Evolutionary conservation across 2,113 vertebrate genomes (phyloP), one percentile per base, ranked within the genome.

Genomic region (Hippocampus comes): DNA sequence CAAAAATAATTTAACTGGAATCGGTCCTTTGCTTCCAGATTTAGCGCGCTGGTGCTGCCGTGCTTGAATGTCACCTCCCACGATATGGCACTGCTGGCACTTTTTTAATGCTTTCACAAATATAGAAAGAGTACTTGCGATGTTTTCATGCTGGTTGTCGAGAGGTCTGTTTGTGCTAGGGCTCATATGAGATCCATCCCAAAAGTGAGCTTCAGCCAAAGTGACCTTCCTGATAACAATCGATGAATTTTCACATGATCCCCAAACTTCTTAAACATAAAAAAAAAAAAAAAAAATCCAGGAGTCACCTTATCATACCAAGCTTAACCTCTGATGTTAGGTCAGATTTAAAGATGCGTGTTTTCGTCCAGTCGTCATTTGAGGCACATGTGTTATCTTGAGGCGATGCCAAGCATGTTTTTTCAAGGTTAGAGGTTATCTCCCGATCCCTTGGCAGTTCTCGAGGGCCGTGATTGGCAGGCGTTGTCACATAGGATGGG

Each of bases 371-470:
- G 82, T 78, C 71, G 82, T 82, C 80, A 81, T 79, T 87, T 78
- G 74, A 78, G 79, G 78, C 67, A 67, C 77, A 73, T 68, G 43
- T 63, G 5, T 70, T 55, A 73, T 61, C 74, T 74, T 70, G 80
- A 51, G 78, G 81, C 74, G 82, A 81, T 74, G 76, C 84, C 76
- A 38, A 72, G 79, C 79, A 77, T 38, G 77, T 80, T 86, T 88
- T 87, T 85, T 48, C 77, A 89, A 90, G 87, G 86, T 88, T 78
- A 89, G 70, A 70, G 67, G 82, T 84, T 80, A 74, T 84, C 82
- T 80, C 83, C 72, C 77, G 56, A 87, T 85, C 80, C 86, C 86
- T 88, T 83, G 75, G 87, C 82, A 12, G 67, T 72, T 84, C 77
- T 25, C 78, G 76, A 9, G 60, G 70, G 81, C 78, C 80, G 78